These are phyloP conservation scores for Antheraea mylitta DNA, from an alignment of 1,140 invertebrate genomes.

Conservation along the genomic window DNA sequence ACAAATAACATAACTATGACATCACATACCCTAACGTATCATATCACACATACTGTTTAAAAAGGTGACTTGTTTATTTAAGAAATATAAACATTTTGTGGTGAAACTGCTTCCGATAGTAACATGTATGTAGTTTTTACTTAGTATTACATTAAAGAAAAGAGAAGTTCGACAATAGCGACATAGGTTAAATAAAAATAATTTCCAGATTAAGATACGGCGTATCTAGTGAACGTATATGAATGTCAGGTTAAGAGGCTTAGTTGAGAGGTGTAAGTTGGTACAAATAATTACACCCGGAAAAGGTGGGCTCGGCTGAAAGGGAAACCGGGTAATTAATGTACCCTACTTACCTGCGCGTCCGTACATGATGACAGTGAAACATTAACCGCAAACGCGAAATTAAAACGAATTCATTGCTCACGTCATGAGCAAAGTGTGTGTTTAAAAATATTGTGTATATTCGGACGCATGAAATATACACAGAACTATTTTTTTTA, in stretches of 20 bases:
- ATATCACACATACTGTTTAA: no score
- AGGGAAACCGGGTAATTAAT: constrained; percentile 21
- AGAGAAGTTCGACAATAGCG: neutral
- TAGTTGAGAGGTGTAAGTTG: constrained; percentile 24
- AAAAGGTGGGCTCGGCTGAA: constrained; percentile 21
- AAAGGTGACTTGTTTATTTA: no score
- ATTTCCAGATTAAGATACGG: neutral
- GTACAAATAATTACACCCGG: constrained; percentile 24
- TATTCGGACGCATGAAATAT: no score
- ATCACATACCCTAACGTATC: no score
- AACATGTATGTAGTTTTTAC: no score
- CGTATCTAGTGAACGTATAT: constrained; percentile 10
- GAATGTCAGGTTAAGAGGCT: constrained; percentile 17
- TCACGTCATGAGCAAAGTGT: neutral
- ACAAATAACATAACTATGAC: no score
- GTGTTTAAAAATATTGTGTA: no score
- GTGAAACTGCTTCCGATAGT: no score
- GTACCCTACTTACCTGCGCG: constrained; percentile 8
- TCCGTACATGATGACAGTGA: neutral
- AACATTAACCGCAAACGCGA: neutral
- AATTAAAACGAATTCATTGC: constrained; percentile 3
- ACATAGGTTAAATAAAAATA: no score
- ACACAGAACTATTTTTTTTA: no score
- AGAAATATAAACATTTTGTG: no score
- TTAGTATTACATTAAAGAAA: no score